phyloP scores from a whole-genome alignment of 2,113 vertebrate species.

The Pedionomus torquatus region DNA sequence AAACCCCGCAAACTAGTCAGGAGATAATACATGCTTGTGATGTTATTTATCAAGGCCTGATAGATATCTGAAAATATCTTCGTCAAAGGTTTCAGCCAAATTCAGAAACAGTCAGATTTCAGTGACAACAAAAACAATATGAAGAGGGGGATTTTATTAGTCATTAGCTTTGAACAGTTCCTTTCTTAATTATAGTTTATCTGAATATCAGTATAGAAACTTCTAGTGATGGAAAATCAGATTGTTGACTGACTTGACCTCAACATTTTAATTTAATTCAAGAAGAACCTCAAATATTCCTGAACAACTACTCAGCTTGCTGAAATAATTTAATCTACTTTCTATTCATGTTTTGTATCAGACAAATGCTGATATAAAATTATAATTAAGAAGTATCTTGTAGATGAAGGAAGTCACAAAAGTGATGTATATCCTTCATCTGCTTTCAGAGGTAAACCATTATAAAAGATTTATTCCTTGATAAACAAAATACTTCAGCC shows the following conservation, averaged over 20 bases:
- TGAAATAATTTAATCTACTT: not conserved
- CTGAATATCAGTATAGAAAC: not conserved
- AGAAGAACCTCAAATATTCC: not conserved
- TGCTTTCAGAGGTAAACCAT: constrained; percentile 13
- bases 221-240: not conserved
- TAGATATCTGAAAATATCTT: not conserved
- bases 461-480: constrained; percentile 30
- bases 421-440: not conserved
- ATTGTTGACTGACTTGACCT: not conserved
- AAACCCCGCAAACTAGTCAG: not conserved
- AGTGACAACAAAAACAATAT: not conserved
- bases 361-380: not conserved
- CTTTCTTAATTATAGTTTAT: not conserved
- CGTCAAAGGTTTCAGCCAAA: not conserved
- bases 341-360: not conserved
- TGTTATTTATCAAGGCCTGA: not conserved
- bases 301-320: not conserved
- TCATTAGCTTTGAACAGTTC: not conserved
- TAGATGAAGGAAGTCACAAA: not conserved
- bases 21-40: not conserved
- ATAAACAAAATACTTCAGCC: constrained; percentile 36
- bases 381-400: not conserved
- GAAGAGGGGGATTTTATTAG: not conserved
- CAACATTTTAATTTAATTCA: not conserved
- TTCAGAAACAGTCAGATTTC: not conserved